These are phyloP conservation scores for Uloborus plumipes DNA, from an alignment of 2,888 invertebrate genomes.

Conservation along the genomic window DNA sequence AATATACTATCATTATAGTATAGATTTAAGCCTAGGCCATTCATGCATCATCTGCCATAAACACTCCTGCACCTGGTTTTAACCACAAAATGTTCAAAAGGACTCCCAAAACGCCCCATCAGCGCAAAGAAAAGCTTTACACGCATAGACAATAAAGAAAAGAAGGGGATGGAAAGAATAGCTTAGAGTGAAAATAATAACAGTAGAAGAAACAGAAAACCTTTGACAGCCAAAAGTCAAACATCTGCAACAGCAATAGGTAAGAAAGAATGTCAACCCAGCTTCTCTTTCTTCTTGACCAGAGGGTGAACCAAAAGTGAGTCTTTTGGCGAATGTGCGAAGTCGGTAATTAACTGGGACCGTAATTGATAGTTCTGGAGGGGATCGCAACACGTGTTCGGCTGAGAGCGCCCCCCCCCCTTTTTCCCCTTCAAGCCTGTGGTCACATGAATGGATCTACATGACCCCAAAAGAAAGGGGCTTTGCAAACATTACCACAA, in stretches of 20 bases:
- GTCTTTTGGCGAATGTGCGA: slow-evolving; percentile 26
- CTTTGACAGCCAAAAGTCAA: slow-evolving; percentile 33
- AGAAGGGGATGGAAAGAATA: background rate
- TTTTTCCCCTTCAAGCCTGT: slow-evolving; percentile 1
- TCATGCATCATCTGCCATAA: too few species aligned
- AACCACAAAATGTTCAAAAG: slow-evolving; percentile 1
- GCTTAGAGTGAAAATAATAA: background rate
- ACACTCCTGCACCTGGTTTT: slow-evolving; percentile 1
- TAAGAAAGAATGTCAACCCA: slow-evolving; percentile 18
- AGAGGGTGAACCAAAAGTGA: background rate
- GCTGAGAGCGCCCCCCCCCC: too few species aligned
- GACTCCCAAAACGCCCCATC: background rate
- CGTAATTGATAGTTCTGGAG: slow-evolving; percentile 49
- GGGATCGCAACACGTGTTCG: background rate
- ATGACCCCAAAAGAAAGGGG: slow-evolving; percentile 16
- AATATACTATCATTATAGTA: too few species aligned
- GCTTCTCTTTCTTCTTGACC: slow-evolving; percentile 2
- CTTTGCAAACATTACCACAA: slow-evolving; percentile 16
- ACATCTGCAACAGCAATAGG: slow-evolving; percentile 20
- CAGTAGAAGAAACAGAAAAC: slow-evolving; percentile 4
- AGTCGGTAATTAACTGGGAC: slow-evolving; percentile 46
- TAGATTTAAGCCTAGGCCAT: too few species aligned
- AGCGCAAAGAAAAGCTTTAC: background rate
- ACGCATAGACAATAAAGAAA: background rate
- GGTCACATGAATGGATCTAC: slow-evolving; percentile 14